Base-by-base conservation (phyloP, 2,113 vertebrate genomes). In the Capra hircus region DNA sequence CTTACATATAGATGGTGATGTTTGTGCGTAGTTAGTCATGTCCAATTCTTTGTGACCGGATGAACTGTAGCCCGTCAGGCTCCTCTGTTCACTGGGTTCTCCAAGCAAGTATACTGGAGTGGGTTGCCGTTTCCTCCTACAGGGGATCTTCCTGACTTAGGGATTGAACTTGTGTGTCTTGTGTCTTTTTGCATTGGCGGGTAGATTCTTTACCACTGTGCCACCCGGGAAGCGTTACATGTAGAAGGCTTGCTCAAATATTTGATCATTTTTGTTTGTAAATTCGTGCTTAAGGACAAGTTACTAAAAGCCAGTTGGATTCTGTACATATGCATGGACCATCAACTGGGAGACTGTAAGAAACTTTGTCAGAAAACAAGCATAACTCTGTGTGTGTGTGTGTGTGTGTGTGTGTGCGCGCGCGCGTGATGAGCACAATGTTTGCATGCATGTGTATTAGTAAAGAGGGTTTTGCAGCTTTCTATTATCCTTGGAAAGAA, bases 371-470 rank as follows among this genome's bases (percentile, higher is more conserved):
- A 52, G 33, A 91, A n/a, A 64, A 30, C 33, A 90, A 57, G 57
- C 50, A 28, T 36, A 25, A 33, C 28, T 30, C 0, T 89, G n/a
- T 11, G 7, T 17, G 12, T 52, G 33, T 48, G 3, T 48, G 7
- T 40, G 30, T 23, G 17, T 60, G 33, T 23, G 0, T 52, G 23
- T 28, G 10, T 30, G 17, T 60, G 36, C 2, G 33, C 16, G 0
- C 40, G 30, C 28, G 10, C 9, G n/a, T n/a, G n/a, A n/a, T 50
- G 17, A 4, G 8, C 0, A 3, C 33, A n/a, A 4, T 9, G 6
- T 53, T 36, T 83, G 64, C 8, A 53, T 50, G 27, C 5, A 3
- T 60, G 64, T 30, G 40, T 21, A 57, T 33, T 81, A 81, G 16
- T 8, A 90, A 17, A 16, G 21, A 57, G 30, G 25, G 4, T 30